phyloP scores from a whole-genome alignment of 2,113 vertebrate species.

The Epinephelus moara region DNA sequence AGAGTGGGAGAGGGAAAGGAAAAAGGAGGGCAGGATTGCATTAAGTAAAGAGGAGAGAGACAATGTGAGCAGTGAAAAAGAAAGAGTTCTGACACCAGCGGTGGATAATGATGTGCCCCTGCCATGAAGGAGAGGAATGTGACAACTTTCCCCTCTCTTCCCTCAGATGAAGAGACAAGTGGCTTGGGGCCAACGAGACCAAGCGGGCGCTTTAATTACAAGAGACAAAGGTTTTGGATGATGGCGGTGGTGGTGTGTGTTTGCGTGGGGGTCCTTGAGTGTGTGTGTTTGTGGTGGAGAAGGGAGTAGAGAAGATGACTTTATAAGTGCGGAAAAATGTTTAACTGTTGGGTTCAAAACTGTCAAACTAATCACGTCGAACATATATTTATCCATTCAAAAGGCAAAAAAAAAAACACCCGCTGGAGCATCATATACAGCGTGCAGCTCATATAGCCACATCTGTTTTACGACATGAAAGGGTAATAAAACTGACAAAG shows the following conservation, averaged over 20 bases:
- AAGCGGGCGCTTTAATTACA: conserved; percentile 75
- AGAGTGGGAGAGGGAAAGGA: conserved; percentile 36
- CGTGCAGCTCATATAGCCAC: neutral
- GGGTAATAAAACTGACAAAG: conserved; percentile 29
- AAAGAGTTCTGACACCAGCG: conserved; percentile 34
- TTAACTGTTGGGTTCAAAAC: conserved; percentile 27
- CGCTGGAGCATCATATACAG: neutral
- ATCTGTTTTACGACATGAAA: conserved; percentile 21
- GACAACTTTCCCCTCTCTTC: conserved; percentile 67
- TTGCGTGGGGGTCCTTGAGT: neutral
- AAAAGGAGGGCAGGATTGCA: conserved; percentile 32
- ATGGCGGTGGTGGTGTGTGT: neutral
- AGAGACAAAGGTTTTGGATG: conserved; percentile 49
- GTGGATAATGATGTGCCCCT: conserved; percentile 51
- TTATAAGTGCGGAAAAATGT: conserved; percentile 21
- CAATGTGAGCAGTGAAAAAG: conserved; percentile 44
- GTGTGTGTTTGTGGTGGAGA: conserved; percentile 27
- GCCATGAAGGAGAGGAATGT: conserved; percentile 70
- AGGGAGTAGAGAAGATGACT: conserved; percentile 24
- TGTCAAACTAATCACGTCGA: conserved; percentile 33
- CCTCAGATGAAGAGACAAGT: conserved; percentile 64
- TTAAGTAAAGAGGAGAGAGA: conserved; percentile 54
- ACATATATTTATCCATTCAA: conserved; percentile 25
- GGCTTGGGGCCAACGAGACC: conserved; percentile 63
- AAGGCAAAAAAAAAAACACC: neutral